phyloP scores from a whole-genome alignment of 2,888 invertebrate genomes.

The Drosophila sordidapex region DNA sequence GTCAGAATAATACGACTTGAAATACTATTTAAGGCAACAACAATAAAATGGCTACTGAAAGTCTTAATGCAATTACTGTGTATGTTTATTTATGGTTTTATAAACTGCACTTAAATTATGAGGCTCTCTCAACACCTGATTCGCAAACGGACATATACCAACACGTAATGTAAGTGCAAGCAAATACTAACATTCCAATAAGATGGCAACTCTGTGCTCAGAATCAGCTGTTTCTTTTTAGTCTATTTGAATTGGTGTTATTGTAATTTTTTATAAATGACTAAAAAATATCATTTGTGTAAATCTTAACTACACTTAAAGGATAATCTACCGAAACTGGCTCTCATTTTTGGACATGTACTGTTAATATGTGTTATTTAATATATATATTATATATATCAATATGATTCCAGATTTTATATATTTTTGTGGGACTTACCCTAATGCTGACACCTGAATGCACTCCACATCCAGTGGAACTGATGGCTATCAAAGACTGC shows the following conservation, averaged over 20 bases:
- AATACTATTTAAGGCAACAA: too few relatives aligned
- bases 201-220: too few relatives aligned
- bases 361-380: background rate
- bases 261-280: background rate
- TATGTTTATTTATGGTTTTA: background rate
- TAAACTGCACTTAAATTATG: too few relatives aligned
- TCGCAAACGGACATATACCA: background rate
- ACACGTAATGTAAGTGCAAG: background rate
- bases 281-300: background rate
- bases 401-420: background rate
- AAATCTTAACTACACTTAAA: background rate
- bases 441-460: constrained; percentile 40
- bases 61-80: background rate
- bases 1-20: too few relatives aligned
- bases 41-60: too few relatives aligned
- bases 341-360: background rate
- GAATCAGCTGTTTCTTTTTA: background rate
- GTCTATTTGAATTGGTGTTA: background rate
- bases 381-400: background rate
- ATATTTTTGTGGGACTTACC: constrained; percentile 25
- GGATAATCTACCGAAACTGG: background rate
- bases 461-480: constrained; percentile 2
- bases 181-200: too few relatives aligned
- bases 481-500: constrained; percentile 38
- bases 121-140: background rate